Percentiles rank a stretch among this genome's conserved stretches.
These are phyloP conservation scores for Carapus acus DNA, from an alignment of 2,797 vertebrate genomes.

Conservation along the genomic window DNA sequence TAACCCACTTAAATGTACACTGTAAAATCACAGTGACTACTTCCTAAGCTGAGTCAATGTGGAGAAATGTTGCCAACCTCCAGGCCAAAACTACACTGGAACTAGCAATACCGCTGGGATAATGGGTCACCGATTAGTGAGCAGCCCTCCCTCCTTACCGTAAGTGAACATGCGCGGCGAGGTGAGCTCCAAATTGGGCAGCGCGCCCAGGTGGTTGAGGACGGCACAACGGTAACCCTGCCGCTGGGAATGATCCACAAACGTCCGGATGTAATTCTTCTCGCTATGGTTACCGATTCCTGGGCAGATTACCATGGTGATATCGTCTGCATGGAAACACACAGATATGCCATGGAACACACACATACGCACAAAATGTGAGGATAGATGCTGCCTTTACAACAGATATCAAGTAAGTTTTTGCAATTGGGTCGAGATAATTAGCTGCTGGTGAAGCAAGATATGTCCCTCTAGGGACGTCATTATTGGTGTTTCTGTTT, in stretches of 20 bases:
- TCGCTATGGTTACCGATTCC: conserved; percentile 98
- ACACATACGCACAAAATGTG: too few species aligned
- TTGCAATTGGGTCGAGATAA: conserved; percentile 30
- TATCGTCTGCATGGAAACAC: conserved; percentile 72
- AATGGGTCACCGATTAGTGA: too few species aligned
- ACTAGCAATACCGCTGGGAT: background rate
- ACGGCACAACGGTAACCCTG: conserved; percentile 93
- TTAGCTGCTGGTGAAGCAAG: conserved; percentile 25
- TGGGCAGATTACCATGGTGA: conserved; percentile 97
- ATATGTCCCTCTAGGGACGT: conserved; percentile 32
- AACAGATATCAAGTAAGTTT: background rate
- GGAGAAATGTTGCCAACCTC: too few species aligned
- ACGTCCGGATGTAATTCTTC: conserved; percentile 95
- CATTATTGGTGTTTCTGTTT: conserved; percentile 33
- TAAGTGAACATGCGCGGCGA: conserved; percentile 97
- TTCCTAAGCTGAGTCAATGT: too few species aligned
- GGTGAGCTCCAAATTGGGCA: conserved; percentile 88
- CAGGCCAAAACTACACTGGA: background rate
- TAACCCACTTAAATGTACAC: too few species aligned
- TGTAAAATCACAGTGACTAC: too few species aligned
- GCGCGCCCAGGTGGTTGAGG: conserved; percentile 90
- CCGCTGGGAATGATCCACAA: conserved; percentile 91
- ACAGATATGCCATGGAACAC: too few species aligned
- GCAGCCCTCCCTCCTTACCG: conserved; percentile 68
- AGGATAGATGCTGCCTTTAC: too few species aligned